phyloP scores from a whole-genome alignment of 2,888 invertebrate genomes.

The Apomyelois bistriatella region DNA sequence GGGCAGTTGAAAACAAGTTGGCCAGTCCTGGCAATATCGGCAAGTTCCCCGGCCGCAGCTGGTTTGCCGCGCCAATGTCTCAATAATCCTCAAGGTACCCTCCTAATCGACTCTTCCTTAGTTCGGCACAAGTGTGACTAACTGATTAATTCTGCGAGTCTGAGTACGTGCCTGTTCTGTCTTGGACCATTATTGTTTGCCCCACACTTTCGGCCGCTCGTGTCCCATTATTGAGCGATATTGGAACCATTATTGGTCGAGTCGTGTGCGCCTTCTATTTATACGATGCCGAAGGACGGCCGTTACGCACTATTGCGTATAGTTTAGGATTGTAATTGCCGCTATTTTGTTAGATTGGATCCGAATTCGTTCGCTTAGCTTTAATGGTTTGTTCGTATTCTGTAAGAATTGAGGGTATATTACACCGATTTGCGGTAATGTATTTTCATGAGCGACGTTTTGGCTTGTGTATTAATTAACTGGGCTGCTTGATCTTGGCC shows the following conservation, averaged over 20 bases:
- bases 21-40: slow-evolving; percentile 67
- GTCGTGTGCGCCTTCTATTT: slow-evolving; percentile 54
- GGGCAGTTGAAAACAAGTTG: slow-evolving; percentile 73
- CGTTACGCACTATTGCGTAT: slow-evolving; percentile 55
- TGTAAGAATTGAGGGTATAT: slow-evolving; percentile 31
- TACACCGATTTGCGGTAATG: slow-evolving; percentile 18
- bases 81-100: slow-evolving; percentile 77
- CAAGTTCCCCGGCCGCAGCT: slow-evolving; percentile 70
- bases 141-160: slow-evolving; percentile 75
- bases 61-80: slow-evolving; percentile 71
- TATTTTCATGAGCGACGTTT: slow-evolving; percentile 26
- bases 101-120: slow-evolving; percentile 77
- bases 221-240: slow-evolving; percentile 69
- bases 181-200: slow-evolving; percentile 65
- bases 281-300: slow-evolving; percentile 61
- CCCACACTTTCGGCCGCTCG: slow-evolving; percentile 56
- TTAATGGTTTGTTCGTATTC: slow-evolving; percentile 50
- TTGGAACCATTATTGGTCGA: slow-evolving; percentile 64
- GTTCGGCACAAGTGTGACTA: slow-evolving; percentile 76
- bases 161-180: slow-evolving; percentile 62
- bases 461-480: slow-evolving; percentile 42
- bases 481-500: slow-evolving; percentile 30
- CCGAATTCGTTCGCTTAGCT: slow-evolving; percentile 52
- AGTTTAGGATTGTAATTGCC: slow-evolving; percentile 68
- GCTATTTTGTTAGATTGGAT: slow-evolving; percentile 67